Conservation (phyloP, 2,113 vertebrate species). For the Limanda limanda region DNA sequence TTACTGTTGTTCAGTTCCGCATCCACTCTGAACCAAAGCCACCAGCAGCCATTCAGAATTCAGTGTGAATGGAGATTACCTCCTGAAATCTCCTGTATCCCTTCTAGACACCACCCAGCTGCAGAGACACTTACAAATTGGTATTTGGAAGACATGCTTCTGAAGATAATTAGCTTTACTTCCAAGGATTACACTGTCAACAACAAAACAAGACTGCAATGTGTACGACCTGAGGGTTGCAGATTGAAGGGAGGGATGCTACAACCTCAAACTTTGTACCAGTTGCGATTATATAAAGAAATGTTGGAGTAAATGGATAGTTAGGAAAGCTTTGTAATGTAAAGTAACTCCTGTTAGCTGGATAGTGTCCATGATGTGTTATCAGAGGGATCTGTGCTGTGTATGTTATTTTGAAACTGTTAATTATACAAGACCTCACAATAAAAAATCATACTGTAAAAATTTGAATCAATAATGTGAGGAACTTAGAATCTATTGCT, state of each 20-base stretch:
- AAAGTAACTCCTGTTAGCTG: background rate
- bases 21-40: conserved; percentile 55
- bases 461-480: no score
- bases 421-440: no score
- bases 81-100: conserved; percentile 62
- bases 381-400: no score
- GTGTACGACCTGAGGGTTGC: conserved; percentile 44
- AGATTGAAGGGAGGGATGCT: conserved; percentile 44
- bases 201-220: conserved; percentile 64
- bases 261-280: conserved; percentile 52
- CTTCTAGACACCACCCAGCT: conserved; percentile 66
- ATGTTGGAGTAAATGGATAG: conserved; percentile 8
- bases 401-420: no score
- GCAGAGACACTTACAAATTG: conserved; percentile 62
- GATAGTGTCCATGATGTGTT: background rate
- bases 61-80: conserved; percentile 62
- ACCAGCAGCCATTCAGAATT: conserved; percentile 60
- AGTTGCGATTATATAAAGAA: conserved; percentile 33
- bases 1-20: conserved; percentile 35
- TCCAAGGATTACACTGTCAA: conserved; percentile 64
- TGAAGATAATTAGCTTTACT: conserved; percentile 74
- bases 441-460: no score
- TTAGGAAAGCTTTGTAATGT: conserved; percentile 7
- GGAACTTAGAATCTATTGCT: no score
- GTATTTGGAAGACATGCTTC: conserved; percentile 69